Base-by-base conservation (phyloP, 2,797 vertebrate species). In the Smutsia temminckii region DNA sequence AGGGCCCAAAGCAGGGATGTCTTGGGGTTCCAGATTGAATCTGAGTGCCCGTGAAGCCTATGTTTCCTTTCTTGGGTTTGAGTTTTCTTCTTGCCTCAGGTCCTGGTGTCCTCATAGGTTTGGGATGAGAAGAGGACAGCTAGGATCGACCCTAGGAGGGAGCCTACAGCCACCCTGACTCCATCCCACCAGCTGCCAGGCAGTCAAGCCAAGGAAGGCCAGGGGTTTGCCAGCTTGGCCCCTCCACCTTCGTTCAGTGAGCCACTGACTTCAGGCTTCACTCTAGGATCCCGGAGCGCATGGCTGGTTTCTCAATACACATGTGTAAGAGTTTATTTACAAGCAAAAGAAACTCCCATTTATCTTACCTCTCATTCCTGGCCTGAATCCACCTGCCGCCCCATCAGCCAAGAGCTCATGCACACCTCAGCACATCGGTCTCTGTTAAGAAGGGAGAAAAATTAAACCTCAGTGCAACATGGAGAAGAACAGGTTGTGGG, bases 281-380 rank as follows among this genome's bases (percentile, higher is more conserved):
- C 34, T 59, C 55, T 74, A 57, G 51, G 55, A 29, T 55, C 42
- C 89, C 17, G 5, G 64, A 84, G 69, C 32, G 10, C 53, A 42
- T 0, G 0, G 25, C 18, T 42, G 78, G 14, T 51, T 71, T 93
- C 91, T 91, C 53, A 10, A n/a, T 61, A 84, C 66, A 17, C 23
- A n/a, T 0, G 13, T 25, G 8, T 20, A 32, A 63, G 46, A 46
- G 17, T 40, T 14, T 64, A 32, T 79, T 46, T 32, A 72, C 2
- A 7, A 86, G 79, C 68, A 53, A 86, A 37, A 55, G 46, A 83
- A 79, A 64, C 18, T 29, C 34, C 40, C 72, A 77, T 81, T 78
- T 32, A 69, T 40, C 63, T 89, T 80, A 27, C 57, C 42, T 94
- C 34, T 69, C 29, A 21, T 51, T 46, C 49, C 5, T 16, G 34